phyloP scores from a whole-genome alignment of 2,113 vertebrate genomes.

The Pangasianodon hypophthalmus region DNA sequence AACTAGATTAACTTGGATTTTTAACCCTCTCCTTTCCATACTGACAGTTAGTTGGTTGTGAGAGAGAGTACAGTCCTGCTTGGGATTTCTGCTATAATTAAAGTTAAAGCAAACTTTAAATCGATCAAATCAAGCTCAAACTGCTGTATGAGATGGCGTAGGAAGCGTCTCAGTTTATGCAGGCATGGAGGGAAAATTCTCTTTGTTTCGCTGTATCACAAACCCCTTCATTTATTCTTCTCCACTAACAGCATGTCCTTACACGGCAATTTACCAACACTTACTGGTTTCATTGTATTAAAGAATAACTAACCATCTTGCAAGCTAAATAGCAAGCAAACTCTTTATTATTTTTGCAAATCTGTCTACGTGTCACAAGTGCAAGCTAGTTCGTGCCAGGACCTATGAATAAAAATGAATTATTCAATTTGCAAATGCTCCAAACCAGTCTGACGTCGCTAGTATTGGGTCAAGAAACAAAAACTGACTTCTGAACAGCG shows the following conservation, averaged over 20 bases:
- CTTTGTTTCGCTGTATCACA: neutral
- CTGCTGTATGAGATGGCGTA: neutral
- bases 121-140: neutral
- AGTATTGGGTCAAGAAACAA: neutral
- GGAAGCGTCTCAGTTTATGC: neutral
- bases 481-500: neutral
- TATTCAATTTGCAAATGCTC: neutral
- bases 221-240: neutral
- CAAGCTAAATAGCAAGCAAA: neutral
- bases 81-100: neutral
- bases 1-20: neutral
- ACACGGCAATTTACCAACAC: neutral
- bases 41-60: neutral
- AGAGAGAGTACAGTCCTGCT: neutral
- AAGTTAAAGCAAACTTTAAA: neutral
- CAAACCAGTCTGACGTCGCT: neutral
- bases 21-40: neutral
- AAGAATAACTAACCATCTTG: neutral
- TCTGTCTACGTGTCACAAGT: neutral
- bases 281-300: neutral
- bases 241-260: neutral
- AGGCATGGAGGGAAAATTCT: neutral
- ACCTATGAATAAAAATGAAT: neutral
- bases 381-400: neutral
- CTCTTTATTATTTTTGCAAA: neutral